Evolutionary conservation across 2,797 vertebrate genomes (phyloP), one percentile per base, ranked within the genome.

Genomic region (Apogon talboti): DNA sequence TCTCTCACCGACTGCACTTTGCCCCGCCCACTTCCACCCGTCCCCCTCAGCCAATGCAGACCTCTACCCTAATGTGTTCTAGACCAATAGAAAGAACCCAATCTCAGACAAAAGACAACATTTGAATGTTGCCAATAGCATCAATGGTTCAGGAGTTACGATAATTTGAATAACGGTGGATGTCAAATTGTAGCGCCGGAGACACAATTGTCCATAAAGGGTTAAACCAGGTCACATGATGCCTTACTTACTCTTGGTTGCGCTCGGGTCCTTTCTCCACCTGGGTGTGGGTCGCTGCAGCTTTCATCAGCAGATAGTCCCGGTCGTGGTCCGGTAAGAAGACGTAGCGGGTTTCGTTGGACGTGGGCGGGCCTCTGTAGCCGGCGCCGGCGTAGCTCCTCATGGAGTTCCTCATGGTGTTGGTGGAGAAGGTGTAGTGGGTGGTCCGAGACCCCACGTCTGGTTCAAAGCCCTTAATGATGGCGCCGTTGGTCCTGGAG

Each of bases 381-480:
- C 95, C 95, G 0, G 4, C 1, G 0, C 6, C 0, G 0, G 44
- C 13, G 52, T 96, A 96, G 49, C 51, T 82, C 49, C 11, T 10
- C 37, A 95, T 79, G 5, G 94, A 95, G 87, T 96, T 95, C 75
- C 82, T 78, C 63, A 96, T 4, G 0, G 95, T 95, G 87, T 95
- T 96, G 56, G 94, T 94, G 72, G 94, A 95, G 84, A 95, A 95
- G 1, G 86, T 92, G 80, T 95, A 96, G 73, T 94, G 92, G 16
- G 95, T 94, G 3, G 94, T 95, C 3, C 94, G 85, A 1, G 73
- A 82, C 1, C 95, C 95, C 14, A 96, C 94, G 11, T 96, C 95
- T 21, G 81, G 3, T 79, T 95, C 91, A 19, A 92, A 95, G 35
- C 93, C 94, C 6, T 75, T 42, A 0, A 76, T 81, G 79, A 95